These are phyloP conservation scores for Drosophila tsacasi DNA, from an alignment of 1,140 invertebrate species.

Conservation along the genomic window DNA sequence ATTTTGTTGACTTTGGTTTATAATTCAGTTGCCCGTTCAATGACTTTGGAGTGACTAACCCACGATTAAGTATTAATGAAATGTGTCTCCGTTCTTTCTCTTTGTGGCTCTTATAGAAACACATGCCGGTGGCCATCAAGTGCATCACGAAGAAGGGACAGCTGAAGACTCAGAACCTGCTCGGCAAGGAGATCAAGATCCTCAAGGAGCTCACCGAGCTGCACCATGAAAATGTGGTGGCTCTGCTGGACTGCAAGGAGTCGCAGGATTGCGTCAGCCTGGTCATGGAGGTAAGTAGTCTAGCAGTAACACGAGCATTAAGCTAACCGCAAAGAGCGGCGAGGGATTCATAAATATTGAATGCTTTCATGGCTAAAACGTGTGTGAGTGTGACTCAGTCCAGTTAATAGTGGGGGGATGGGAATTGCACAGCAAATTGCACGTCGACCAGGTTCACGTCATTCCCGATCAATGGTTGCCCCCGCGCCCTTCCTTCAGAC, in stretches of 20 bases:
- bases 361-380: conserved; percentile 57
- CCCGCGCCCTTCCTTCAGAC: not conserved
- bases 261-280: conserved; percentile 96
- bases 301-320: not conserved
- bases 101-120: conserved; percentile 89
- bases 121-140: conserved; percentile 97
- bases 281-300: conserved; percentile 95
- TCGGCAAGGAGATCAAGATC: conserved; percentile 99
- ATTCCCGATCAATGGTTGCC: conserved; percentile 6
- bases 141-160: conserved; percentile 99
- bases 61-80: conserved; percentile 56
- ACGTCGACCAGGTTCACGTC: conserved; percentile 67
- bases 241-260: conserved; percentile 98
- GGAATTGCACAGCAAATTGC: conserved; percentile 45
- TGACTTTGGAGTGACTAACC: conserved; percentile 55
- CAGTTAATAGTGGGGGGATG: not conserved
- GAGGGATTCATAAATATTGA: conserved; percentile 34
- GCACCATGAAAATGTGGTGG: conserved; percentile 99
- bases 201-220: conserved; percentile 98
- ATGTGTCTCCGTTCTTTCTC: conserved; percentile 8
- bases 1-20: conserved; percentile 28
- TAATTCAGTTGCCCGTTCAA: conserved; percentile 49
- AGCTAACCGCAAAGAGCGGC: conserved; percentile 18
- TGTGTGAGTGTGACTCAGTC: conserved; percentile 55
- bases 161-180: conserved; percentile 97